A percentile compares a stretch with the other conserved stretches of the same genome.
Conservation (phyloP, 1,140 invertebrate genomes). For the Semibalanus balanoides region DNA sequence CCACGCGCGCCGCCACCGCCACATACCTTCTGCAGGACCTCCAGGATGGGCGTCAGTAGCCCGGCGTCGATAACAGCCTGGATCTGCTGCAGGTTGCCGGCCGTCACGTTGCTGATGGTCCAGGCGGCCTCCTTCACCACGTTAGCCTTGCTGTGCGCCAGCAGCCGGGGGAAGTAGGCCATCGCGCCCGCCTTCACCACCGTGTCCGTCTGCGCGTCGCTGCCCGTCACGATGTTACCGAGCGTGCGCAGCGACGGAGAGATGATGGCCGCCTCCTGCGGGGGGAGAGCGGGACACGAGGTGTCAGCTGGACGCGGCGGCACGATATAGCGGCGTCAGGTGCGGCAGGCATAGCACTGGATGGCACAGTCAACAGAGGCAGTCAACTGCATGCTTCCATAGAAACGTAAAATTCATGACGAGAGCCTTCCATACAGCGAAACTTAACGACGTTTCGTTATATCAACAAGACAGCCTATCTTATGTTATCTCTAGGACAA, state of each 20-base stretch:
- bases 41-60: constrained; percentile 49
- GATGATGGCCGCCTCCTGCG: constrained; percentile 37
- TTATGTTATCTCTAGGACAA: no score
- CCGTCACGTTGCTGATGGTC: constrained; percentile 68
- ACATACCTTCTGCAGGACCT: constrained; percentile 46
- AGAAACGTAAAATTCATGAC: no score
- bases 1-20: not conserved
- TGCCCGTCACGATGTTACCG: constrained; percentile 48
- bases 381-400: no score
- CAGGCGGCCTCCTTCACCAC: constrained; percentile 74
- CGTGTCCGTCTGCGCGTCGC: constrained; percentile 68
- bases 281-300: not conserved
- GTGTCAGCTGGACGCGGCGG: no score
- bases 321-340: no score
- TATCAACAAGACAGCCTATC: no score
- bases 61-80: constrained; percentile 55
- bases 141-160: constrained; percentile 56
- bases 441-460: no score
- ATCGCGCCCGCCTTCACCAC: constrained; percentile 70
- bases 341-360: no score
- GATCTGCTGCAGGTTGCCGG: constrained; percentile 58
- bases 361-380: no score
- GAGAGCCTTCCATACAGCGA: no score
- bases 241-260: constrained; percentile 74
- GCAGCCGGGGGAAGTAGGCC: constrained; percentile 48